Evolutionary conservation across 2,797 vertebrate species (phyloP), one percentile per base, ranked within the genome.

Genomic region (Cyprinodon diabolis): DNA sequence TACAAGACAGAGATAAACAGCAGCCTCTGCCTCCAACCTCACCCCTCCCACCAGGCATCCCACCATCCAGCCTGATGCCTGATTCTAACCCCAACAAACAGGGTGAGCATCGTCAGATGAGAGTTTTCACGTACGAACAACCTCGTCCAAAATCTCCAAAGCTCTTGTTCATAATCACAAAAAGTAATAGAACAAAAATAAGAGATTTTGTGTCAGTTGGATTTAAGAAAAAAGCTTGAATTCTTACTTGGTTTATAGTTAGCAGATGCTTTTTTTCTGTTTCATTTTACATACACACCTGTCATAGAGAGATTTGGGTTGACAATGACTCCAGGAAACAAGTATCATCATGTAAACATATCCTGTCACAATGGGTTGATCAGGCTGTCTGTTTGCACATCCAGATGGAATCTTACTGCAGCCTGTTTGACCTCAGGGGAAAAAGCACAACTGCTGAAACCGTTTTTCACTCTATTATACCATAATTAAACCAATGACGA

Each of bases 1-100:
- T 92, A 74, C 95, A 93, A 84, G 96, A 96, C 54, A 86, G 90
- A 6, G 95, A 95, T 79, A 96, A 95, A 88, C 90, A 86, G 67
- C 80, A 75, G 15, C 85, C 89, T 70, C 84, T 84, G 48, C 74
- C 82, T 19, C 71, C 85, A 56, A 69, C 85, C 23, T 93, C 90
- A 0, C 86, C 91, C 47, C 80, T 85, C 51, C 85, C 90, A 10
- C 49, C 83, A 45, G 84, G 87, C 54, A 86, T 82, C 51, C 72
- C 74, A 4, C 85, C 87, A 25, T 79, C 90, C 68, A 92, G 88
- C 79, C 87, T 89, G 1, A 87, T 86, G 69, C 73, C 89, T 37
- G 91, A 94, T 74, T 65, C 82, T 21, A 86, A 91, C 74, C 57
- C 80, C 12, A 86, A 79, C 72, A 92, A 89, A 74, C 90, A 90